Percentiles rank a stretch among this genome's conserved stretches.
Evolutionary conservation across 2,797 vertebrate species (phyloP).

Genomic region (Chaetodon trifasciatus): DNA sequence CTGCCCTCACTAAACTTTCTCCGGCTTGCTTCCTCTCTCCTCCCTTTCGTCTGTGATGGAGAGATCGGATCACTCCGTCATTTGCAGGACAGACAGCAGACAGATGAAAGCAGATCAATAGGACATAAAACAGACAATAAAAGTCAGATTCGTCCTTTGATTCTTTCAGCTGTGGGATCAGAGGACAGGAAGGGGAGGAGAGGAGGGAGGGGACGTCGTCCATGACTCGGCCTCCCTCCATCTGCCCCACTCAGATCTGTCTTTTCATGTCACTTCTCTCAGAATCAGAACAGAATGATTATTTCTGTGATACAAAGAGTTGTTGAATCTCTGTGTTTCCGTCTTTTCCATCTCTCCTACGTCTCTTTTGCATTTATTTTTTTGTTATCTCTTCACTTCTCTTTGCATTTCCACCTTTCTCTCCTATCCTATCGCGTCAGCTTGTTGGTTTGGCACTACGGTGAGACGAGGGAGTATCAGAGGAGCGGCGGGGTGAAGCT

Average conservation of each 20-base stretch:
- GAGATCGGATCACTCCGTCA: conserved; percentile 25
- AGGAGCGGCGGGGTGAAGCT: too few relatives aligned
- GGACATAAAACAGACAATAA: conserved; percentile 52
- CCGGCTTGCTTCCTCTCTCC: neutral
- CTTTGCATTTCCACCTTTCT: neutral
- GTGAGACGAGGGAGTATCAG: too few relatives aligned
- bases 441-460: too few relatives aligned
- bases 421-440: neutral
- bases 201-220: conserved; percentile 7
- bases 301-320: neutral
- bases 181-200: conserved; percentile 39
- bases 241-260: conserved; percentile 21
- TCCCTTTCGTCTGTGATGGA: neutral
- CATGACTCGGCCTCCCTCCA: conserved; percentile 1
- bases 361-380: neutral
- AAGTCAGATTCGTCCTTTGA: conserved; percentile 65
- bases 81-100: conserved; percentile 46
- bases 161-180: conserved; percentile 53
- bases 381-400: too few relatives aligned
- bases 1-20: neutral
- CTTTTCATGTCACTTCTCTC: conserved; percentile 12
- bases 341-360: neutral
- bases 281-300: too few relatives aligned
- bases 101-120: conserved; percentile 57
- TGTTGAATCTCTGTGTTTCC: neutral